Base-by-base conservation (phyloP, 2,888 invertebrate species). In the Hydropsyche betteni region DNA sequence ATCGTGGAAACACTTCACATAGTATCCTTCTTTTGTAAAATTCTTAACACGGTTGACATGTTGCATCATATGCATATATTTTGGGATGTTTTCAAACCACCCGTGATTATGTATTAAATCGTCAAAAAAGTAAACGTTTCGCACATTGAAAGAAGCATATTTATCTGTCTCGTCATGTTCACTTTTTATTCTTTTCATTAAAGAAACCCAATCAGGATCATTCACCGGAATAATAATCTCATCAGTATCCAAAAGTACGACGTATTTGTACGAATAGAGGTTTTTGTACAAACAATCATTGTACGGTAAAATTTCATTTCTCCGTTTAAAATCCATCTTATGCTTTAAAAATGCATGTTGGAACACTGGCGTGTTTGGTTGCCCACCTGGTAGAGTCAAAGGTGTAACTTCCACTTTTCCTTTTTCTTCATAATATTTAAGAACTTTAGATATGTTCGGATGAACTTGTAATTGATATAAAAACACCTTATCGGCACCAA, bases 251-350 rank as follows among this genome's bases (percentile, higher is more conserved):
- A 97, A 88, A 76, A 98, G 87, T n/a, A 94, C 95, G 74, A 97
- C 92, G 86, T 94, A 96, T 80, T 94, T 91, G 85, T 97, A 97
- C 80, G 92, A 89, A 84, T 96, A 94, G 87, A 97, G 91, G 83
- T 97, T 94, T 83, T 95, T 93, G 86, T 97, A 97, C 74, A 98
- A 89, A 83, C 98, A 98, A 85, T 98, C 98, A 84, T 98, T 98
- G 88, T 98, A 98, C 10, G 97, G 97, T 81, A 98, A 94, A 77
- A 98, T 89, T 86, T 98, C 98, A 86, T 97, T 96, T 84, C 97
- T 95, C 12, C 97, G 89, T 85, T 98, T 98, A 86, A 97, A 94
- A 82, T 95, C 96, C 44, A 94, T 92, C 85, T 96, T 97, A 83
- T 94, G 94, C 75, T 93, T 93, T 70, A 97, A 89, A 83, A 95